phyloP scores from a whole-genome alignment of 2,797 vertebrate species.

The Australoheros facetus region DNA sequence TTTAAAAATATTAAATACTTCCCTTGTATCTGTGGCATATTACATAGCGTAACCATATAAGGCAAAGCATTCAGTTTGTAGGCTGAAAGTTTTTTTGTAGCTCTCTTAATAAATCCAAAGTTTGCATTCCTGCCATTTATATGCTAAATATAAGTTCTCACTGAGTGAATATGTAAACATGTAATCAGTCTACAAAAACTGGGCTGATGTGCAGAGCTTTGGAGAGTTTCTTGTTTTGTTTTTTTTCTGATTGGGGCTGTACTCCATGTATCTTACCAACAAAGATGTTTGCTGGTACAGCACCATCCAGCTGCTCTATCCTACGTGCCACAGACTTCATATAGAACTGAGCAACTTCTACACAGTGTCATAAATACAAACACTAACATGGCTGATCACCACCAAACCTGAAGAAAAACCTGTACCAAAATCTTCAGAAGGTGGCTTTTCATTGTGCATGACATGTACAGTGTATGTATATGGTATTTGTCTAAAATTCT shows the following conservation, averaged over 20 bases:
- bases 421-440: slow-evolving; percentile 65
- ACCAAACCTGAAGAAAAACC: slow-evolving; percentile 58
- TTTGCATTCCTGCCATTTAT: slow-evolving; percentile 69
- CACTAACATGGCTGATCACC: slow-evolving; percentile 52
- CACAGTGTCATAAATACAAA: slow-evolving; percentile 50
- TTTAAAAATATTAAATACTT: slow-evolving; percentile 38
- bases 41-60: slow-evolving; percentile 35
- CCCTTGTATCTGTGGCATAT: slow-evolving; percentile 45
- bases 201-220: slow-evolving; percentile 29
- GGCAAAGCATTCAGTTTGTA: slow-evolving; percentile 1
- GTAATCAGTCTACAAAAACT: slow-evolving; percentile 12
- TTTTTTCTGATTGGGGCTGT: slow-evolving; percentile 26
- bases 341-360: slow-evolving; percentile 33
- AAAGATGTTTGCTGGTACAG: slow-evolving; percentile 9
- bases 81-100: background rate
- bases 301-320: slow-evolving; percentile 12
- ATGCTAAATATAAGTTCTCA: slow-evolving; percentile 43
- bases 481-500: slow-evolving; percentile 78
- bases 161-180: slow-evolving; percentile 22
- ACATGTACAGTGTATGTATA: slow-evolving; percentile 84
- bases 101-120: background rate
- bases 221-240: background rate
- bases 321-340: slow-evolving; percentile 44
- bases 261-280: slow-evolving; percentile 27
- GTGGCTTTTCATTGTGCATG: slow-evolving; percentile 83